Evolutionary conservation across 2,113 vertebrate genomes (phyloP).

Genomic region (Muntiacus reevesi): DNA sequence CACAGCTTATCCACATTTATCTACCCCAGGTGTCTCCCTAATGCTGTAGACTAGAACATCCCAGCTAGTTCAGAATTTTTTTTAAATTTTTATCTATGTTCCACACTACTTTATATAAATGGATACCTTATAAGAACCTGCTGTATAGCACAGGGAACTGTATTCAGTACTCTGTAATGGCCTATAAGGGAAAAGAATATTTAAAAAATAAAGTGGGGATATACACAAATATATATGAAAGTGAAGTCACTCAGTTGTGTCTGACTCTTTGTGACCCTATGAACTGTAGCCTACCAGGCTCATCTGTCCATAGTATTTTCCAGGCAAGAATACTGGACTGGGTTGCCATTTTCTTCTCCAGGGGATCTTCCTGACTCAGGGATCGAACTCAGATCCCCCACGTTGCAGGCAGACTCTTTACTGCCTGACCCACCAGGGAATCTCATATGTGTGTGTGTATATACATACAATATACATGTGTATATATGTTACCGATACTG

Average conservation of each 20-base stretch:
- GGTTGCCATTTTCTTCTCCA: not conserved
- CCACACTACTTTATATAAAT: not conserved
- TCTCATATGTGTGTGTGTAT: not conserved
- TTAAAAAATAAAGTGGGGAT: not conserved
- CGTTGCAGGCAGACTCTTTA: not conserved
- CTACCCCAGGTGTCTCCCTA: not conserved
- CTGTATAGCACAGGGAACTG: not conserved
- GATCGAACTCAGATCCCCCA: not conserved
- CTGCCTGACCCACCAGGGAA: not conserved
- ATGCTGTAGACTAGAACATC: too few relatives aligned
- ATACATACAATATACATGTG: too few relatives aligned
- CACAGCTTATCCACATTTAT: not conserved
- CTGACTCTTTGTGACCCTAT: not conserved
- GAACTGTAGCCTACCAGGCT: not conserved
- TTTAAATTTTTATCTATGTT: accelerated
- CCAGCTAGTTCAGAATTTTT: not conserved
- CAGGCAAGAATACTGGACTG: not conserved
- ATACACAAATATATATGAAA: not conserved
- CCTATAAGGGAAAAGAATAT: not conserved
- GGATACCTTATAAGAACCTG: not conserved
- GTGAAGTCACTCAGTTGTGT: not conserved
- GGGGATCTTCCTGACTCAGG: not conserved
- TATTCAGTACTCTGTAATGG: too few relatives aligned
- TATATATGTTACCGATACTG: not conserved
- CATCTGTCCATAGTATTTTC: not conserved